Percentiles rank a stretch among this genome's conserved stretches.
Evolutionary conservation across 2,797 vertebrate species (phyloP).

Genomic region (Anolis apletophallus): DNA sequence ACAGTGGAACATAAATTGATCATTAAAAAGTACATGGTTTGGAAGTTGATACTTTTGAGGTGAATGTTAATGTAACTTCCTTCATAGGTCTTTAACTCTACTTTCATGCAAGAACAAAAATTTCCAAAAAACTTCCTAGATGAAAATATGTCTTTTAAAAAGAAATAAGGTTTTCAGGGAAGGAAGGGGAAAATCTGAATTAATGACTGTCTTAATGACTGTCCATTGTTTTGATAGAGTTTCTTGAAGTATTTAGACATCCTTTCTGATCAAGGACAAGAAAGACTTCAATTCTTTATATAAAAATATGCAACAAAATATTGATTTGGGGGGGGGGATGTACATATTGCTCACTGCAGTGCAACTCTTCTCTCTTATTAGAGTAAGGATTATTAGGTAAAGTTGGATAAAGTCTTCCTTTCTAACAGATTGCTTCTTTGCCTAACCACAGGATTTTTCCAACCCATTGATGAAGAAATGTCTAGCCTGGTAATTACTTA

Average conservation of each 20-base stretch:
- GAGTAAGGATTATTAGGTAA: not conserved
- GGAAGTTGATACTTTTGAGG: not conserved
- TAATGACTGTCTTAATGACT: too few species aligned
- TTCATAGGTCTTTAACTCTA: not conserved
- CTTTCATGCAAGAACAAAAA: too few species aligned
- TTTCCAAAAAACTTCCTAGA: too few species aligned
- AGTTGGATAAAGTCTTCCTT: not conserved
- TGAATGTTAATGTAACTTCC: not conserved
- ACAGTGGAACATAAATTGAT: not conserved
- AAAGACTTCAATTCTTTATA: too few species aligned
- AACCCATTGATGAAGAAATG: not conserved
- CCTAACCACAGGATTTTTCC: not conserved
- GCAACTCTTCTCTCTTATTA: too few species aligned
- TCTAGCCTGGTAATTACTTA: not conserved
- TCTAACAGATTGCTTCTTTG: not conserved
- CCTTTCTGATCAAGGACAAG: too few species aligned
- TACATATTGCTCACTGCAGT: not conserved
- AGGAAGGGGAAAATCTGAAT: too few species aligned
- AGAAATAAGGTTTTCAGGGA: too few species aligned
- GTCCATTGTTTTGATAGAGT: too few species aligned
- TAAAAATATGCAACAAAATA: not conserved
- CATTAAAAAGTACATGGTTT: not conserved
- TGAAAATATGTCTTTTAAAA: too few species aligned
- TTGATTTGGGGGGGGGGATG: too few species aligned
- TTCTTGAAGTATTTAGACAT: too few species aligned